Percentiles rank a stretch among this genome's conserved stretches.
Conservation (phyloP, 2,113 vertebrate species). For the Limanda limanda region DNA sequence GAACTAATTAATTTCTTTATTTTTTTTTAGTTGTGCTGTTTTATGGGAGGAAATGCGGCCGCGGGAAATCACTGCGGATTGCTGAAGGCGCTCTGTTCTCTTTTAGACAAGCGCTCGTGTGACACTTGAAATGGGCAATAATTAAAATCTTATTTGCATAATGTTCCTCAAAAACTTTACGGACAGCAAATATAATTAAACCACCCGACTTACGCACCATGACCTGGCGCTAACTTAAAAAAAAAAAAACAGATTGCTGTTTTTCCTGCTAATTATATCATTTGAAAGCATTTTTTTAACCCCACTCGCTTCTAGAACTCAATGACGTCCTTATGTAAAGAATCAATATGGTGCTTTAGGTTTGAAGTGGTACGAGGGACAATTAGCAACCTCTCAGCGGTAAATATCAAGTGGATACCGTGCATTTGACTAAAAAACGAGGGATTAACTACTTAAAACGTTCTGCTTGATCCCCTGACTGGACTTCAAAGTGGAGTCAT, state of each 20-base stretch:
- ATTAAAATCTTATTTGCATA: slow-evolving; percentile 81
- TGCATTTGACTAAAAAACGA: slow-evolving; percentile 64
- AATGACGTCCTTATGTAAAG: slow-evolving; percentile 6
- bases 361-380: slow-evolving; percentile 65
- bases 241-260: slow-evolving; percentile 28
- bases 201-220: slow-evolving; percentile 51
- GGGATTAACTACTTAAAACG: slow-evolving; percentile 72
- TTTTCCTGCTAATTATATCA: slow-evolving; percentile 62
- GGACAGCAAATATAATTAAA: slow-evolving; percentile 82
- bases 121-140: slow-evolving; percentile 69
- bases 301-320: slow-evolving; percentile 19
- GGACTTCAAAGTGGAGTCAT: slow-evolving; percentile 76
- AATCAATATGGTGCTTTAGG: slow-evolving; percentile 45
- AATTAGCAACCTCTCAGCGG: slow-evolving; percentile 70
- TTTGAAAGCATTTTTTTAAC: slow-evolving; percentile 51
- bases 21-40: slow-evolving; percentile 22
- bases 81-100: slow-evolving; percentile 48
- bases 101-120: slow-evolving; percentile 70
- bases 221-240: slow-evolving; percentile 61
- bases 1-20: slow-evolving; percentile 35
- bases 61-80: slow-evolving; percentile 43
- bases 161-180: slow-evolving; percentile 76
- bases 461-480: slow-evolving; percentile 68
- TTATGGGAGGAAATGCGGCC: slow-evolving; percentile 24
- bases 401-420: slow-evolving; percentile 73